A percentile compares a stretch with the other conserved stretches of the same genome.
phyloP scores from a whole-genome alignment of 1,140 invertebrate genomes.

The Bombyx mori region DNA sequence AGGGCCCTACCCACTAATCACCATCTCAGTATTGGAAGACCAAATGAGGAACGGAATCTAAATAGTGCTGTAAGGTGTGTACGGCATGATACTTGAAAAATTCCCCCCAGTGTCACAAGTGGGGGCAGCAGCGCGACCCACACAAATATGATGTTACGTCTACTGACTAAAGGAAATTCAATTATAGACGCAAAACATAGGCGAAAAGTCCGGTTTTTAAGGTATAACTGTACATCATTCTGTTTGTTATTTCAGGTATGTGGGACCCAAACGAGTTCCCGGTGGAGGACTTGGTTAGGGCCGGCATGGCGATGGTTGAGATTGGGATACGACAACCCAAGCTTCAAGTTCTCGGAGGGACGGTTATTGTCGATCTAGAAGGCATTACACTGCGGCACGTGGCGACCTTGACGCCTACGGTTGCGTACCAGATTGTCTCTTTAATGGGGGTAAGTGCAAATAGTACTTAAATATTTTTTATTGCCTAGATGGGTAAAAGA shows the following conservation, averaged over 20 bases:
- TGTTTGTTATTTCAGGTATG: constrained; percentile 23
- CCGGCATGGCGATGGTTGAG: constrained; percentile 33
- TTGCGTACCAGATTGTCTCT: constrained; percentile 75
- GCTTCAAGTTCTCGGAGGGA: constrained; percentile 48
- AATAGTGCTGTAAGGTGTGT: too few relatives aligned
- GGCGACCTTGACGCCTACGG: constrained; percentile 77
- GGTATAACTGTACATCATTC: not conserved
- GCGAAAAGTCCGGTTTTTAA: too few relatives aligned
- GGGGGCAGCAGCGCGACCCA: too few relatives aligned
- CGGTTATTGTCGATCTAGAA: constrained; percentile 79
- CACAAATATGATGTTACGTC: too few relatives aligned
- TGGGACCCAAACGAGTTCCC: constrained; percentile 51
- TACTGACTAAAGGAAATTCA: too few relatives aligned
- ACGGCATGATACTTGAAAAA: too few relatives aligned
- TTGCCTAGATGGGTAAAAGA: too few relatives aligned
- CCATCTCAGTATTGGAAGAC: too few relatives aligned
- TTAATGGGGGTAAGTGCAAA: constrained; percentile 76
- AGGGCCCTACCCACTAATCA: too few relatives aligned
- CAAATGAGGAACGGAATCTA: too few relatives aligned
- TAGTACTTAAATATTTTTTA: not conserved
- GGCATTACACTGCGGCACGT: constrained; percentile 77
- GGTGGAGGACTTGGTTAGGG: constrained; percentile 35
- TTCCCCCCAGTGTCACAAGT: too few relatives aligned
- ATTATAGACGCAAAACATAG: too few relatives aligned
- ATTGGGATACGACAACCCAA: constrained; percentile 46